phyloP scores from a whole-genome alignment of 2,797 vertebrate genomes.

The Peromyscus aztecus region DNA sequence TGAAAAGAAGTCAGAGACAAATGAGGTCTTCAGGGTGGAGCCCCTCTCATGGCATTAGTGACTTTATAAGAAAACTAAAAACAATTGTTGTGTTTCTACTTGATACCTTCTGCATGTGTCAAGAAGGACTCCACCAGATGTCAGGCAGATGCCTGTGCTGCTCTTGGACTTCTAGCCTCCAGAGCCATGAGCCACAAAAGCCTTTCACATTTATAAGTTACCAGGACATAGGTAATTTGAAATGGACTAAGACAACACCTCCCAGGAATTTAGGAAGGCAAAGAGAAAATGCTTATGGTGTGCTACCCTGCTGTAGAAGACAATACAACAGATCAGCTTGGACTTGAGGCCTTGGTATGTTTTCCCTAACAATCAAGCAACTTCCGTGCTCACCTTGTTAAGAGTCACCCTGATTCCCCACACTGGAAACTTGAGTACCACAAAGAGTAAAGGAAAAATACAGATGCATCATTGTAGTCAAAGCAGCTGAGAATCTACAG shows the following conservation, averaged over 20 bases:
- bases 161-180: too few species aligned
- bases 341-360: background rate
- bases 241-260: background rate
- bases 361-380: background rate
- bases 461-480: background rate
- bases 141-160: rapidly evolving
- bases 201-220: background rate
- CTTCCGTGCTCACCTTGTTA: background rate
- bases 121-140: background rate
- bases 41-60: background rate
- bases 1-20: background rate
- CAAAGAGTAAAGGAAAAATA: slow-evolving; percentile 48
- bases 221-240: background rate
- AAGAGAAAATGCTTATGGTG: background rate
- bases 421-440: background rate
- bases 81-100: too few species aligned
- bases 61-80: background rate
- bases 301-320: background rate
- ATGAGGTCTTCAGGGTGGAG: background rate
- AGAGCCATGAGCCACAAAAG: background rate
- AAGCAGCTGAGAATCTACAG: slow-evolving; percentile 55
- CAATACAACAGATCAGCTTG: background rate
- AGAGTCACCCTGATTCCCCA: background rate
- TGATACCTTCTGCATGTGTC: too few species aligned
- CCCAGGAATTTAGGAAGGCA: background rate